Conservation (phyloP, 2,888 invertebrate species). For the Catonia carolina region DNA sequence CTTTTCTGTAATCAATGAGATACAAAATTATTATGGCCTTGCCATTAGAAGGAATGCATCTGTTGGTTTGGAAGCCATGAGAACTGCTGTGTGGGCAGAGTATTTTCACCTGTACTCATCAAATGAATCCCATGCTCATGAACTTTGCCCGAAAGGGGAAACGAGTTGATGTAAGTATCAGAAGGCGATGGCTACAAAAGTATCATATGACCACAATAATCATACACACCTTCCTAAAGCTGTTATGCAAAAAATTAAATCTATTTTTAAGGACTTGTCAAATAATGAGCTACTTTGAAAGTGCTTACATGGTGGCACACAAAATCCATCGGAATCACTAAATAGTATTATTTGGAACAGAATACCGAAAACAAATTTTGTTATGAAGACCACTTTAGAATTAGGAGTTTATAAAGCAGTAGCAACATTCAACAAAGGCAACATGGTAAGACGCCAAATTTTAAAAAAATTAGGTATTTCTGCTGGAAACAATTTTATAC, state of each 20-base stretch:
- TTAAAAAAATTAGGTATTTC: too few relatives aligned
- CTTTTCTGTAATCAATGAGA: conserved; percentile 30
- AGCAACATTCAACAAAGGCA: not conserved
- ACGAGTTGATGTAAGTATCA: conserved; percentile 33
- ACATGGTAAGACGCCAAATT: not conserved
- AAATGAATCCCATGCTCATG: conserved; percentile 32
- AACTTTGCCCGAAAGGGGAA: conserved; percentile 31
- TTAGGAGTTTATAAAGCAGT: not conserved
- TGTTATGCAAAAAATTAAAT: conserved; percentile 15
- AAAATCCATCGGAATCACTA: conserved; percentile 17
- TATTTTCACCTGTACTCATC: conserved; percentile 34
- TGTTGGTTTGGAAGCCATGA: conserved; percentile 31
- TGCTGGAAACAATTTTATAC: too few relatives aligned
- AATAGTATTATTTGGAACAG: conserved; percentile 18
- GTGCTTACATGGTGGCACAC: conserved; percentile 19
- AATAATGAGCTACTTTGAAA: conserved; percentile 12
- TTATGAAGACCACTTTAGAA: not conserved
- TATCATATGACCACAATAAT: conserved; percentile 1
- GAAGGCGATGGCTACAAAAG: conserved; percentile 17
- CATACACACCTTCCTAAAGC: conserved; percentile 15
- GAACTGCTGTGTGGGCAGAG: conserved; percentile 34
- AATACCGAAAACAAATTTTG: not conserved
- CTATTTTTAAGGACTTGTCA: conserved; percentile 15
- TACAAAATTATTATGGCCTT: conserved; percentile 34
- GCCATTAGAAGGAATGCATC: conserved; percentile 33